Conservation (phyloP, 2,888 invertebrate species). For the Clostera curtula region DNA sequence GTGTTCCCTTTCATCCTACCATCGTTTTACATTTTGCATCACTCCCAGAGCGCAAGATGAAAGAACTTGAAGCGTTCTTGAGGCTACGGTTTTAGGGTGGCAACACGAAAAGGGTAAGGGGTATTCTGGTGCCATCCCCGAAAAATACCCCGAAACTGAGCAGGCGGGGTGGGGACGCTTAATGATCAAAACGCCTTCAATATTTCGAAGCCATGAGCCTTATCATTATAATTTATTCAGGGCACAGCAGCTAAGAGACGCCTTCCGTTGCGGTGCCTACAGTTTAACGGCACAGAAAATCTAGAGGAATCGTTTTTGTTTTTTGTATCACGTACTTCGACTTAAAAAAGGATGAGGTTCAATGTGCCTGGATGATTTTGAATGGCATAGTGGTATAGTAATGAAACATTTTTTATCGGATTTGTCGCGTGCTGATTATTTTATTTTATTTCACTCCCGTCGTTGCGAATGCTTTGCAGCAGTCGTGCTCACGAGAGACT, state of each 20-base stretch:
- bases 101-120: constrained; percentile 34
- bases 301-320: too few species aligned
- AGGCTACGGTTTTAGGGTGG: constrained; percentile 36
- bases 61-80: constrained; percentile 53
- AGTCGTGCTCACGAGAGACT: too few species aligned
- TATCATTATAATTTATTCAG: constrained; percentile 72
- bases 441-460: too few species aligned
- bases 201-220: constrained; percentile 61
- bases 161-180: constrained; percentile 36
- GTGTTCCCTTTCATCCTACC: constrained; percentile 24
- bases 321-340: too few species aligned
- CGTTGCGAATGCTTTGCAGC: too few species aligned
- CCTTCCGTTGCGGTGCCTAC: constrained; percentile 25
- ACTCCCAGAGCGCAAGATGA: constrained; percentile 47
- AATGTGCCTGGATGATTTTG: too few species aligned
- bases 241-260: constrained; percentile 41
- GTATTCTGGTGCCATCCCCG: constrained; percentile 38
- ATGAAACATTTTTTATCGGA: too few species aligned
- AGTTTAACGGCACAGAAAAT: too few species aligned
- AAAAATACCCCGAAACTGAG: constrained; percentile 49
- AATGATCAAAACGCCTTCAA: constrained; percentile 70
- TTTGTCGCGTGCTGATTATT: too few species aligned
- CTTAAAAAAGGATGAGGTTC: too few species aligned
- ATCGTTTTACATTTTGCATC: constrained; percentile 37
- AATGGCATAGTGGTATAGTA: too few species aligned